Conservation (phyloP, 1,140 invertebrate species). For the Chelonus insularis region DNA sequence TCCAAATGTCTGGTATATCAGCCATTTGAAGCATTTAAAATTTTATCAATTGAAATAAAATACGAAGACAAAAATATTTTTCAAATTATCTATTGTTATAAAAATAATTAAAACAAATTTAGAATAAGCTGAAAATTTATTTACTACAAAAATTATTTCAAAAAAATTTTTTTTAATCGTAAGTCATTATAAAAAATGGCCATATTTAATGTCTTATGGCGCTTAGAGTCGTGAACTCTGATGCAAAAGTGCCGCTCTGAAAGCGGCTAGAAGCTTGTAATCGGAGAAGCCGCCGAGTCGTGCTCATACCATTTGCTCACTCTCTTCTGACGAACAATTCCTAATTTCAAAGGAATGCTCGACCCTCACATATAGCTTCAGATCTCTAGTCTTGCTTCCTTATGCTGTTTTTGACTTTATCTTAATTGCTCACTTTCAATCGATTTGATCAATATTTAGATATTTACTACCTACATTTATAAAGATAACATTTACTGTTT, state of each 20-base stretch:
- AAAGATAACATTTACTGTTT: too few species aligned
- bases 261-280: conserved; percentile 60
- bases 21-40: too few species aligned
- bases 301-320: conserved; percentile 45
- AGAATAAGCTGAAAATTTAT: not conserved
- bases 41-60: too few species aligned
- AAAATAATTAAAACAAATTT: not conserved
- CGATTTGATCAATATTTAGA: too few species aligned
- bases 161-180: too few species aligned
- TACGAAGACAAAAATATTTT: too few species aligned
- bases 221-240: conserved; percentile 12
- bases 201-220: conserved; percentile 2
- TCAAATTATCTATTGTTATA: too few species aligned
- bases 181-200: not conserved
- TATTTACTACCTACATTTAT: too few species aligned
- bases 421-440: too few species aligned
- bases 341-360: conserved; percentile 46
- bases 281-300: conserved; percentile 53
- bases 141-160: not conserved
- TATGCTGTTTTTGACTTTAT: too few species aligned
- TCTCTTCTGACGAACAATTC: conserved; percentile 53
- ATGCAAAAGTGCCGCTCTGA: conserved; percentile 13
- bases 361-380: conserved; percentile 8
- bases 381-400: not conserved
- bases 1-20: too few species aligned